A percentile compares a stretch with the other conserved stretches of the same genome.
These are phyloP conservation scores for Brachionichthys hirsutus DNA, from an alignment of 2,113 vertebrate species.

Conservation along the genomic window DNA sequence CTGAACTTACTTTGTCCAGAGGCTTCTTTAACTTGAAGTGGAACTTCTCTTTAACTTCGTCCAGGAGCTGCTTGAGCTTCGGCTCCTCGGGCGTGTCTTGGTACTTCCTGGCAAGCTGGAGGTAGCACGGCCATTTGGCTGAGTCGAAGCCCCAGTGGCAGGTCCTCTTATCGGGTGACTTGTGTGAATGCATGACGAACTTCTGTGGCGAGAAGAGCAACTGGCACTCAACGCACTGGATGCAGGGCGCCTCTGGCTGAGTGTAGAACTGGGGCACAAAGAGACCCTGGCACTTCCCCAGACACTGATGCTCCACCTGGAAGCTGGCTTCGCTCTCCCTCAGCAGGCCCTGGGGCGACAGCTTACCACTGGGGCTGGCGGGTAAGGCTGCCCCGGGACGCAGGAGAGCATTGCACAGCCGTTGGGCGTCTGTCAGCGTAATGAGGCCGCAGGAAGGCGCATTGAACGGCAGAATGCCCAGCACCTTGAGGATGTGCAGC, in stretches of 20 bases:
- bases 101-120: constrained; percentile 94
- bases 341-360: constrained; percentile 83
- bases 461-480: constrained; percentile 96
- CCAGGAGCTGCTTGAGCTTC: constrained; percentile 85
- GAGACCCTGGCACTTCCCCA: constrained; percentile 97
- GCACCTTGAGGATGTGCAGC: constrained; percentile 95
- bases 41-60: constrained; percentile 97
- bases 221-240: constrained; percentile 95
- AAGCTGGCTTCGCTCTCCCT: constrained; percentile 92
- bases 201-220: constrained; percentile 95
- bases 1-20: constrained; percentile 87
- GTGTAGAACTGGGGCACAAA: constrained; percentile 94
- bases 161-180: constrained; percentile 96
- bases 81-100: constrained; percentile 85
- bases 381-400: constrained; percentile 86
- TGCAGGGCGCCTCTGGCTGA: constrained; percentile 88
- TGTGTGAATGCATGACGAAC: constrained; percentile 98
- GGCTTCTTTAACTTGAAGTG: constrained; percentile 82
- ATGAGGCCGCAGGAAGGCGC: constrained; percentile 97
- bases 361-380: constrained; percentile 78
- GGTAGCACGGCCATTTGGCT: constrained; percentile 96
- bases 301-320: constrained; percentile 95
- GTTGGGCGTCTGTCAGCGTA: constrained; percentile 93
- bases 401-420: constrained; percentile 93
- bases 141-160: constrained; percentile 99